phyloP scores from a whole-genome alignment of 2,888 invertebrate species.

The Machimus atricapillus region DNA sequence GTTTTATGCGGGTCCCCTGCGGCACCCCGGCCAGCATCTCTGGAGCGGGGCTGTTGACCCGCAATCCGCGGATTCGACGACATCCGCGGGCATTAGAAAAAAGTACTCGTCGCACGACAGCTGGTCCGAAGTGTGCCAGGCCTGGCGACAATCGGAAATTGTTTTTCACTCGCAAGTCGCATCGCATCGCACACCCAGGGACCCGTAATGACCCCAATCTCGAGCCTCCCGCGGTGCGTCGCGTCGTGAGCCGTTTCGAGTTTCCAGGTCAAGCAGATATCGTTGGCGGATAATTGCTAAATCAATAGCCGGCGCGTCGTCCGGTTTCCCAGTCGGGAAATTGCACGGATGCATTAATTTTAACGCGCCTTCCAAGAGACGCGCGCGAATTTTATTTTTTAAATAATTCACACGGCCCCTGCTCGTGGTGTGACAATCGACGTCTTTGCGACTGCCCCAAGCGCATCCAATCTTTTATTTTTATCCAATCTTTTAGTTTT shows the following conservation, averaged over 20 bases:
- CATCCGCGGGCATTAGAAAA: not conserved
- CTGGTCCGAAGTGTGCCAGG: not conserved
- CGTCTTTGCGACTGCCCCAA: not conserved
- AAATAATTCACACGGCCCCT: not conserved
- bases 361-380: not conserved
- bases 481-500: not conserved
- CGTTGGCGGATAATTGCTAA: not conserved
- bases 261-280: not conserved
- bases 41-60: not conserved
- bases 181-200: not conserved
- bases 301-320: not conserved
- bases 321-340: not conserved
- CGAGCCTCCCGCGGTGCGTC: not conserved
- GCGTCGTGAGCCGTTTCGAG: not conserved
- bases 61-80: not conserved
- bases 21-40: not conserved
- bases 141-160: not conserved
- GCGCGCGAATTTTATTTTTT: not conserved
- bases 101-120: not conserved
- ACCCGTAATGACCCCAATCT: not conserved
- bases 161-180: not conserved
- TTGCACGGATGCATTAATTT: not conserved
- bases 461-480: not conserved
- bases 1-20: not conserved
- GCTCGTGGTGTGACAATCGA: not conserved